Conservation (phyloP, 2,113 vertebrate genomes). For the Barnardius zonarius region DNA sequence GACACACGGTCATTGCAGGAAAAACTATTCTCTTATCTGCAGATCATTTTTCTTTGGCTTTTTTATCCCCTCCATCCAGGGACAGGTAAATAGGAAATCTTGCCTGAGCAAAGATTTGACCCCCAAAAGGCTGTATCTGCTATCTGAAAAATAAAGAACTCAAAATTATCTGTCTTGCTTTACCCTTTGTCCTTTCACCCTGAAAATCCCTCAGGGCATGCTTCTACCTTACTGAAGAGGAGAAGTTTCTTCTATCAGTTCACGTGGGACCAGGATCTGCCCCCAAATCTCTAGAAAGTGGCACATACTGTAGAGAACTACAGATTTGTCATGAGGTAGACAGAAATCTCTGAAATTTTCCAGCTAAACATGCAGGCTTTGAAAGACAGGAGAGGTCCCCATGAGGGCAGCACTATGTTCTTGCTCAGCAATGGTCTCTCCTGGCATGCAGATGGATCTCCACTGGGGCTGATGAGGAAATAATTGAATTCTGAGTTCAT, state of each 20-base stretch:
- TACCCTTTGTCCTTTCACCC: not conserved
- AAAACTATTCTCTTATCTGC: not conserved
- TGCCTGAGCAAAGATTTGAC: not conserved
- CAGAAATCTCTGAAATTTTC: not conserved
- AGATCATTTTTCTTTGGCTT: not conserved
- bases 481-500: not conserved
- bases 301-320: not conserved
- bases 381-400: not conserved
- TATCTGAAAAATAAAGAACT: not conserved
- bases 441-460: not conserved
- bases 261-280: not conserved
- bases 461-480: not conserved
- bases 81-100: not conserved
- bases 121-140: not conserved
- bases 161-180: not conserved
- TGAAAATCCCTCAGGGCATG: not conserved
- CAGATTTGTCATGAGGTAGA: not conserved
- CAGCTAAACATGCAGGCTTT: not conserved
- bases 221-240: not conserved
- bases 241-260: not conserved
- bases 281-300: not conserved
- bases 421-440: not conserved
- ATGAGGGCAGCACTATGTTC: fast-evolving
- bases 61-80: not conserved
- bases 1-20: not conserved